These are phyloP conservation scores for Dasyornis broadbenti DNA, from an alignment of 2,113 vertebrate species.

Conservation along the genomic window DNA sequence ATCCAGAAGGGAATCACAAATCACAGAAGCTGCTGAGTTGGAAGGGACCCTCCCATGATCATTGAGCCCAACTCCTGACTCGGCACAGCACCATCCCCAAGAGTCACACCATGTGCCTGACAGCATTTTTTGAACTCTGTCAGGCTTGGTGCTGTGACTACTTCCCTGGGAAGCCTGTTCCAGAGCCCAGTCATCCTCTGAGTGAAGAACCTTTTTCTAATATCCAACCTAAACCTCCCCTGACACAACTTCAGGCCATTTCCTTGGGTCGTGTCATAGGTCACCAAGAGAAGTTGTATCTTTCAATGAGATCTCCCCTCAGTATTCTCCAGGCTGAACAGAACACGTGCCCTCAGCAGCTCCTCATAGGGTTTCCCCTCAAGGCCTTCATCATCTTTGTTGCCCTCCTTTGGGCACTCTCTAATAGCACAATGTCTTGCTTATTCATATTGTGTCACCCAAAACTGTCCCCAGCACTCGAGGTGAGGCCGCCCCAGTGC, in stretches of 20 bases:
- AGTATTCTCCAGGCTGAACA: neutral
- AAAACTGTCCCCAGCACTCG: fast-evolving
- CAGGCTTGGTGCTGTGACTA: neutral
- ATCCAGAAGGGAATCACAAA: neutral
- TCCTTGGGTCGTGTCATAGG: neutral
- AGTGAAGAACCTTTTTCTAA: neutral
- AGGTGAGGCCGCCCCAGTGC: neutral
- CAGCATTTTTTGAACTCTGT: neutral
- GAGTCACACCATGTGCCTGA: neutral
- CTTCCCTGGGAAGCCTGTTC: neutral
- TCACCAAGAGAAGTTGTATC: neutral
- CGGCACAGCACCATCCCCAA: neutral
- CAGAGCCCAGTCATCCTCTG: neutral
- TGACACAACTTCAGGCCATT: neutral
- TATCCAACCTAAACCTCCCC: neutral
- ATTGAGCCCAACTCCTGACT: neutral
- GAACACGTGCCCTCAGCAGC: neutral
- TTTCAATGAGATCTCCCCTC: neutral
- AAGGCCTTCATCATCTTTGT: neutral
- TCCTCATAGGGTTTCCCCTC: fast-evolving
- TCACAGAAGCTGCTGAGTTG: neutral
- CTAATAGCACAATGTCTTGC: neutral
- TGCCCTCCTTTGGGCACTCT: neutral
- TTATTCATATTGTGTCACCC: too few species aligned
- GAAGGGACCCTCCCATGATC: neutral